A percentile compares a stretch with the other conserved stretches of the same genome.
Conservation (phyloP, 2,113 vertebrate species). For the Panthera leo region DNA sequence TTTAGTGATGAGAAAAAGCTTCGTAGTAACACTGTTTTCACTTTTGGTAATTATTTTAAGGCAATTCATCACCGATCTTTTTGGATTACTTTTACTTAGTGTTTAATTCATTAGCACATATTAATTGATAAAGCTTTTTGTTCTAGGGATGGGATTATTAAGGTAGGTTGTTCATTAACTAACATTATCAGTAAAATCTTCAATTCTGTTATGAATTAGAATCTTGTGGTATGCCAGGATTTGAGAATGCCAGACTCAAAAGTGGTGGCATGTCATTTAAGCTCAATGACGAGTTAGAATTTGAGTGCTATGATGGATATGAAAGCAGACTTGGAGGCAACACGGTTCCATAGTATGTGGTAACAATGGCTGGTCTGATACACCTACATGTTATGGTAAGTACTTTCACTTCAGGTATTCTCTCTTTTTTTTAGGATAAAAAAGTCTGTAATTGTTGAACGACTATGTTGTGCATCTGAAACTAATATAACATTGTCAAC, state of each 20-base stretch:
- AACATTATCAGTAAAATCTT: not conserved
- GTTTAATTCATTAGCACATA: not conserved
- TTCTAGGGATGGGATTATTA: not conserved
- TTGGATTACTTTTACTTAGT: not conserved
- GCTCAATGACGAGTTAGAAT: slow-evolving; percentile 75
- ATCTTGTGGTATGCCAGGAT: slow-evolving; percentile 60
- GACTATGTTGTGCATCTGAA: not conserved
- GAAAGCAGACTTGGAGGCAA: slow-evolving; percentile 46
- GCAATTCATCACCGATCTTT: not conserved
- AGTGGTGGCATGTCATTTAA: slow-evolving; percentile 59
- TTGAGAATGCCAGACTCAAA: slow-evolving; percentile 7
- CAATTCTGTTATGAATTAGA: slow-evolving; percentile 70
- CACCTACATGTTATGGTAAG: slow-evolving; percentile 76
- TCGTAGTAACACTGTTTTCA: not conserved
- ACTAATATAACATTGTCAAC: not conserved
- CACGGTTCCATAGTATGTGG: slow-evolving; percentile 59
- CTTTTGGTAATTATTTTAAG: not conserved
- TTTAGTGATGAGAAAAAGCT: not conserved
- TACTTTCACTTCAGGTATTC: not conserved
- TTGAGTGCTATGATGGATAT: slow-evolving; percentile 77
- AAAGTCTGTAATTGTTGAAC: not conserved
- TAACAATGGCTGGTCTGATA: slow-evolving; percentile 75
- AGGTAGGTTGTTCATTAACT: not conserved
- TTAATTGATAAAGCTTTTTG: not conserved
- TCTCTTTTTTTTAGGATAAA: not conserved